Evolutionary conservation across 2,113 vertebrate species (phyloP).

Genomic region (Clupea harengus): DNA sequence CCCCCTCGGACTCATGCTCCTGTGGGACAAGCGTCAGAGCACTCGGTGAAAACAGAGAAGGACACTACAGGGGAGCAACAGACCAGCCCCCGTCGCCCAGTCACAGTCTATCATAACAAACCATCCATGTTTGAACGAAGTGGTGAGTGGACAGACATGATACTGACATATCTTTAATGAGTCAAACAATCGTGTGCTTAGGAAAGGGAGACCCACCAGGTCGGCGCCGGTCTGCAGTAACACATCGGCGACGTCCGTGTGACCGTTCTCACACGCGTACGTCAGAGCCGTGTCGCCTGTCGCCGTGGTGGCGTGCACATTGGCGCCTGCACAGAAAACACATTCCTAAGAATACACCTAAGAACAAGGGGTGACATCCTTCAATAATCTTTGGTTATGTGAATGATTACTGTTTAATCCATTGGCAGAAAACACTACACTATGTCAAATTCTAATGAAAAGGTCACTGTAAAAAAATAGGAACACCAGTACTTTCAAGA

Average conservation of each 20-base stretch:
- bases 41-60: background rate
- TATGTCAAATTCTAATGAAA: too few species aligned
- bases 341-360: background rate
- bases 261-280: conserved; percentile 97
- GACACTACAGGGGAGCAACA: background rate
- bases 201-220: conserved; percentile 75
- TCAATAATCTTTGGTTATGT: background rate
- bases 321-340: conserved; percentile 76
- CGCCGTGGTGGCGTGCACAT: conserved; percentile 96
- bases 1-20: conserved; percentile 98
- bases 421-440: too few species aligned
- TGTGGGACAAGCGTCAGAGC: conserved; percentile 50
- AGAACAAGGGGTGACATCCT: background rate
- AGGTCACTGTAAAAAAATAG: too few species aligned
- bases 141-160: background rate
- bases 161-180: background rate
- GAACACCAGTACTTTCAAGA: too few species aligned
- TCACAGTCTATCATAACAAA: background rate
- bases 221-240: conserved; percentile 95
- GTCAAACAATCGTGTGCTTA: background rate
- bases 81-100: too few species aligned
- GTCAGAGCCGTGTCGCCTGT: conserved; percentile 96
- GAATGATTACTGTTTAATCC: background rate
- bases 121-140: background rate
- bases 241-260: conserved; percentile 97